Evolutionary conservation across 2,888 invertebrate species (phyloP).

Genomic region (Campoplex nolae): DNA sequence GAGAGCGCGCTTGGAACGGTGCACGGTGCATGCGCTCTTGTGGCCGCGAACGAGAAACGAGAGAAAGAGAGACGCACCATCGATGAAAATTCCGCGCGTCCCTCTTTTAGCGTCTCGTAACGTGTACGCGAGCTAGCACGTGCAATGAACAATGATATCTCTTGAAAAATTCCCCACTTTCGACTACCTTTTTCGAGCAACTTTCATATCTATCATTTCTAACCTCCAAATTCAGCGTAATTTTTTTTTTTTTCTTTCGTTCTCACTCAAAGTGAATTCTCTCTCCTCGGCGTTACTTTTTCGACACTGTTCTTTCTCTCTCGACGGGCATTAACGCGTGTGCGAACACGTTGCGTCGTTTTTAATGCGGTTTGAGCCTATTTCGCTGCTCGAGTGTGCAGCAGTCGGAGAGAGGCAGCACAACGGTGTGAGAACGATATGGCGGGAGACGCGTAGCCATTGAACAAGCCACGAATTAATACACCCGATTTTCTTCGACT

Average conservation of each 20-base stretch:
- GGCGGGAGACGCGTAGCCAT: constrained; percentile 79
- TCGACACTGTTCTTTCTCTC: not conserved
- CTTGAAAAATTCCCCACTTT: not conserved
- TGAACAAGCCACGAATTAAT: constrained; percentile 59
- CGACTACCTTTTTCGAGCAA: not conserved
- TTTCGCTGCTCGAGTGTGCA: constrained; percentile 6
- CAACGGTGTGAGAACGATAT: constrained; percentile 72
- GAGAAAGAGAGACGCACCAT: constrained; percentile 41
- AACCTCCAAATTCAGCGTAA: not conserved
- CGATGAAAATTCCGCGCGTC: constrained; percentile 74
- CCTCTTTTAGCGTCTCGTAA: constrained; percentile 42
- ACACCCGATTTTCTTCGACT: constrained; percentile 33
- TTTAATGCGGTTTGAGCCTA: constrained; percentile 15
- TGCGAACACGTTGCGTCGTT: constrained; percentile 20
- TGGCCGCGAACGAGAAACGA: constrained; percentile 26
- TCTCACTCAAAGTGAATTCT: not conserved
- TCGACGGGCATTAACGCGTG: not conserved
- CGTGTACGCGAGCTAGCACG: constrained; percentile 61
- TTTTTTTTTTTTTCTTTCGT: not conserved
- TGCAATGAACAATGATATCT: constrained; percentile 45
- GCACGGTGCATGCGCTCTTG: constrained; percentile 73
- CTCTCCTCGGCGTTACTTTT: not conserved
- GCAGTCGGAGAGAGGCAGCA: constrained; percentile 32
- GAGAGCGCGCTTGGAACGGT: constrained; percentile 53
- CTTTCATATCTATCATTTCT: not conserved